Evolutionary conservation across 30 jellyfish, hydroid and myxozoan genomes (phyloP).

Genomic region (Pelagia noctiluca): DNA sequence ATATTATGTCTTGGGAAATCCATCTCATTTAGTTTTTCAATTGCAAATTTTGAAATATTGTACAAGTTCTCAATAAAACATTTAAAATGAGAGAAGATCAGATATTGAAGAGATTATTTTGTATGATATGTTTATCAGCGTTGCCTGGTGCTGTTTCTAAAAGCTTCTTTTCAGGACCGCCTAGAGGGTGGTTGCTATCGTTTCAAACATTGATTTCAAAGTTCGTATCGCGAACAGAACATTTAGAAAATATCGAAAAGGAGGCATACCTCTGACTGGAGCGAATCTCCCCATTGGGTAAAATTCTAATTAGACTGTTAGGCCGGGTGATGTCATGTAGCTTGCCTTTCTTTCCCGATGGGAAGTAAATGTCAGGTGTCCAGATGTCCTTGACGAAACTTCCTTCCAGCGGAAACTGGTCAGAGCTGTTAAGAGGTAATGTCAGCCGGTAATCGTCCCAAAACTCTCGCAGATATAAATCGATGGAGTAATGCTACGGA

Average conservation of each 20-base stretch:
- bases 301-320: constrained; percentile 69
- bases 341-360: constrained; percentile 82
- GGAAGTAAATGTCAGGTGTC: constrained; percentile 93
- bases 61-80: too few relatives aligned
- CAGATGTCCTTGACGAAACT: constrained; percentile 66
- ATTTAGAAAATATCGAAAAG: not conserved
- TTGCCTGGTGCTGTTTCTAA: too few relatives aligned
- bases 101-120: too few relatives aligned
- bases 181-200: too few relatives aligned
- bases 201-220: not conserved
- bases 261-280: constrained; percentile 78
- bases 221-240: not conserved
- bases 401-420: constrained; percentile 74
- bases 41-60: too few relatives aligned
- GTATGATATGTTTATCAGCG: too few relatives aligned
- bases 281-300: constrained; percentile 65
- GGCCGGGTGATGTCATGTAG: constrained; percentile 83
- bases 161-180: too few relatives aligned
- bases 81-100: too few relatives aligned
- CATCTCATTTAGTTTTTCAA: too few relatives aligned
- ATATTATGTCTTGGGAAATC: too few relatives aligned
- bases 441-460: constrained; percentile 79
- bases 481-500: constrained; percentile 81
- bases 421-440: constrained; percentile 22
- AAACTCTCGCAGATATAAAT: constrained; percentile 75